Base-by-base conservation (phyloP, 2,797 vertebrate species). In the Martes flavigula region DNA sequence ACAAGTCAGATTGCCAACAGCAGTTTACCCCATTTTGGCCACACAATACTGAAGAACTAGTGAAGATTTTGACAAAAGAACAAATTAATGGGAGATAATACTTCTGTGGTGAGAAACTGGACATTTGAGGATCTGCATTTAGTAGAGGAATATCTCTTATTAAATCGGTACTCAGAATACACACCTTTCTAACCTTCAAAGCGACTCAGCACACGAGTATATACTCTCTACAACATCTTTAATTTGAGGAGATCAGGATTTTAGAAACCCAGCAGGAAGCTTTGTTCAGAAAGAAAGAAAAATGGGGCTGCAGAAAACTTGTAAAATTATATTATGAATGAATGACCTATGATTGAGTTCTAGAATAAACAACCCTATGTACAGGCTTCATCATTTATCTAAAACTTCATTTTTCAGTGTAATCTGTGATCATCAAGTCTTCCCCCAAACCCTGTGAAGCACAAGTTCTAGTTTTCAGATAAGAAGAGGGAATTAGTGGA, bases 341-440 rank as follows among this genome's bases (percentile, higher is more conserved):
- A 66, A 79, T 60, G 40, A 79, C 38, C 56, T 62, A 72, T 82
- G 38, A 94, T 20, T 89, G 43, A 83, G 14, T 62, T 89, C 51
- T 78, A 58, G 90, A 94, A 82, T 64, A 96, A 96, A 92, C 48
- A 83, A 70, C n/a, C 64, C 78, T 54, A 48, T 20, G n/a, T 70
- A 12, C 60, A 68, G 38, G 7, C 58, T 62, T 90, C 87, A 82
- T 54, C 62, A 81, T 23, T 79, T 95, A 82, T 68, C 66, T 83
- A 91, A 91, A 30, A 82, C 54, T 79, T 91, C 68, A 87, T 72
- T 91, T 95, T 89, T 82, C 46, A 91, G 51, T 11, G 35, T 73
- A 84, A 97, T 93, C 82, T 91, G 60, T 38, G 38, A 91, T 82
- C 75, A 91, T 81, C 75, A 87, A 92, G 43, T 54, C 66, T 88